Base-by-base conservation (phyloP, 2,113 vertebrate genomes). In the Lethenteron camtschaticum region DNA sequence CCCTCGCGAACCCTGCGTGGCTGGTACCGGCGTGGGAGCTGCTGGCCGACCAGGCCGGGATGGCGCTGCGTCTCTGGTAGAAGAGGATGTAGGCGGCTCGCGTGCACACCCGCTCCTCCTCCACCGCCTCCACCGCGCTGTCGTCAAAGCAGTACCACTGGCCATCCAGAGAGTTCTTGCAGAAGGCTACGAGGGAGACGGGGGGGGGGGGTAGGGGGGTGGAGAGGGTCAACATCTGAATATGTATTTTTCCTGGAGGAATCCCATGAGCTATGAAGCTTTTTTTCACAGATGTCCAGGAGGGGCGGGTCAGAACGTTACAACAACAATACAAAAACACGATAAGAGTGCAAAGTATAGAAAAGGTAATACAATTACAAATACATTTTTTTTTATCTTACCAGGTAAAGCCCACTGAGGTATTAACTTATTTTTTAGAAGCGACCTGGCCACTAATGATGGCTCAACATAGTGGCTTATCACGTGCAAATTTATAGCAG, bases 81-180 rank as follows among this genome's bases (percentile, higher is more conserved):
- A 95, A 96, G 7, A 96, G 85, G 73, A 95, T 94, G 79, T 95
- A 96, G 66, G 88, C 89, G 7, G 85, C 87, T 66, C 82, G 82
- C 68, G 87, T 90, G 57, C 80, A 85, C 14, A 92, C 79, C 71
- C 89, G 86, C 0, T 84, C 84, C 71, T 94, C 87, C 1, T 71
- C 81, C 71, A 89, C 80, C 2, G 81, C 71, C 56, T 89, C 86
- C 13, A 94, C 90, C 0, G 79, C 82, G 79, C 86, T 95, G 82
- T 96, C 91, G 0, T 95, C 89, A 0, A 86, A 95, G 77, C 85
- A 85, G 76, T 96, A 96, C 91, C 90, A 96, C 72, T 75, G 85
- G 56, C 84, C 83, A 0, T 95, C 86, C 81, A 96, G 81, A 0
- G 87, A 88, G 41, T 96, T 96, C 75, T 83, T 83, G 73, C 90